Percentiles rank a stretch among this genome's conserved stretches.
phyloP scores from a whole-genome alignment of 2,113 vertebrate species.

The Alethe castanea region DNA sequence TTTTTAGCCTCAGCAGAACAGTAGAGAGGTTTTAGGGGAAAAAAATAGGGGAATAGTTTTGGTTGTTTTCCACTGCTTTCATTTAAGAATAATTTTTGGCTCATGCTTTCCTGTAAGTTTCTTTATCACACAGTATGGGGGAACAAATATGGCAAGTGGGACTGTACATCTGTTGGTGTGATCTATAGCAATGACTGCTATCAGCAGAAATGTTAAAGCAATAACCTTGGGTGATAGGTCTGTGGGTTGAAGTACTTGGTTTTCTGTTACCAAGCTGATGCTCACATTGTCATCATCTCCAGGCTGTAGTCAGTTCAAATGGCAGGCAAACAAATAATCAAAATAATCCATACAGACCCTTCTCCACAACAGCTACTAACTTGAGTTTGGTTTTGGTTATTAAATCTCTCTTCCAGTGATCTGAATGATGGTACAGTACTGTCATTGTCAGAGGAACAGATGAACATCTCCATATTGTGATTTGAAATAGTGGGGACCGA shows the following conservation, averaged over 20 bases:
- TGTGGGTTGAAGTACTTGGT: neutral
- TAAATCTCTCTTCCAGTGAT: neutral
- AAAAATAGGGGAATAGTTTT: neutral
- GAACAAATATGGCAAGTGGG: neutral
- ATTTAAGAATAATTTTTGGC: neutral
- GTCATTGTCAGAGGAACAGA: neutral
- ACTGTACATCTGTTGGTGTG: neutral
- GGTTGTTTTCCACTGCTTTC: neutral
- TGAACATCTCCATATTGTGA: neutral
- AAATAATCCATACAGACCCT: neutral
- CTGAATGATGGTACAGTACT: neutral
- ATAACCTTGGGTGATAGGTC: neutral
- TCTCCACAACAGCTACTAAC: neutral
- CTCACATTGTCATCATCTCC: neutral
- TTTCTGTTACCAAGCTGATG: neutral
- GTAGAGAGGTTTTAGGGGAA: neutral
- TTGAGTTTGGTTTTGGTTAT: neutral
- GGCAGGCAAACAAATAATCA: neutral
- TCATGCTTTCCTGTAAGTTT: neutral
- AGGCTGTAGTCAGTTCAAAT: neutral
- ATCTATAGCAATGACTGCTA: neutral
- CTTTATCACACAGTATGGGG: neutral
- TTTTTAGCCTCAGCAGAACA: neutral
- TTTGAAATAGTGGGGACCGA: neutral
- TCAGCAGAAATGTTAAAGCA: neutral